Base-by-base conservation (phyloP, 2,113 vertebrate species). In the Phylloscopus trochiloides region DNA sequence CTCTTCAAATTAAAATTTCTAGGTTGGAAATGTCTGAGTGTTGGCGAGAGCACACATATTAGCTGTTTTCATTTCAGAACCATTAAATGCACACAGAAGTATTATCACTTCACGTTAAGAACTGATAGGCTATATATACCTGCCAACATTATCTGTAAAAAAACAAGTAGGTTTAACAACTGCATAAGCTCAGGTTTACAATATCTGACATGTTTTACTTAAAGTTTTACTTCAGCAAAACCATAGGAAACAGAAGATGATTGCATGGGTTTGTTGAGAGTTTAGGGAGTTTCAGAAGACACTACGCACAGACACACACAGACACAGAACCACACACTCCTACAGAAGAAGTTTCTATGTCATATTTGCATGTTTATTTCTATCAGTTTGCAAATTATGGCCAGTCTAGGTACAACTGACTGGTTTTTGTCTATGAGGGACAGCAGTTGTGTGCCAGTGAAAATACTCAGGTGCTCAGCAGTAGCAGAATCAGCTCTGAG, bases 21-120 rank as follows among this genome's bases (percentile, higher is more conserved):
- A 32, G 79, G 21, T 65, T 94, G 50, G 59, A 66, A 74, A 40
- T 5, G 61, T 76, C 66, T 77, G 62, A 87, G 14, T 78, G 52
- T 79, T 88, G 67, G 38, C 55, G 11, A 62, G 31, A 32, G 54
- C 31, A 51, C 45, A 29, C 16, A 10, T 70, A 94, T 66, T 40
- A 19, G 84, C 28, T 38, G 54, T 32, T 82, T 88, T 61, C 10
- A 43, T 92, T 92, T 90, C 58, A 66, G 61, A 97, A 72, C 66
- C 17, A 70, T 71, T 88, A 55, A 86, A 83, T 38, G 50, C 13
- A 43, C 24, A 25, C 14, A 38, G 22, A 50, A 47, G 14, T 45
- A 47, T 70, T 87, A 43, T 31, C 66, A 54, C 22, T 84, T 87
- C 66, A 61, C 1, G 0, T 70, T 83, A 79, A 76, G 22, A 63